Percentiles rank a stretch among this genome's conserved stretches.
phyloP scores from a whole-genome alignment of 2,888 invertebrate species.

The Chrysolina haemoptera region DNA sequence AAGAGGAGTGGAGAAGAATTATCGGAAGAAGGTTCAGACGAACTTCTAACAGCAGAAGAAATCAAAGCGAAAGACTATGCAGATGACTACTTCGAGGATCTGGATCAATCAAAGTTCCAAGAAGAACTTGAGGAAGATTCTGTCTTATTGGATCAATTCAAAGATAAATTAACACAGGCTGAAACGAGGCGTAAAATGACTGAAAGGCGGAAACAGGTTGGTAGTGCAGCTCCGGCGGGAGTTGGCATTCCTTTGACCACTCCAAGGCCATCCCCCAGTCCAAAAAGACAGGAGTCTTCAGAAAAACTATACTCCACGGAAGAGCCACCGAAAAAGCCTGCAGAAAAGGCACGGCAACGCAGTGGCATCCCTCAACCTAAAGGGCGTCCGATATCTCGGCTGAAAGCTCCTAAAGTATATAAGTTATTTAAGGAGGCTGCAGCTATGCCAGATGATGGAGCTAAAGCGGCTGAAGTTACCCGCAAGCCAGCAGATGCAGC shows the following conservation, averaged over 20 bases:
- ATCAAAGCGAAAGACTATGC: neutral
- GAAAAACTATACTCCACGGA: constrained; percentile 44
- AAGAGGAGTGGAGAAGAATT: neutral
- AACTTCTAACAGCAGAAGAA: neutral
- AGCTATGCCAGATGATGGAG: constrained; percentile 12
- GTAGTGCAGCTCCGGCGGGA: constrained; percentile 41
- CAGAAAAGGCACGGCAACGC: neutral
- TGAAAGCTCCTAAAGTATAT: constrained; percentile 28
- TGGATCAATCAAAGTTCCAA: constrained; percentile 33
- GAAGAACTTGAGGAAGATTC: constrained; percentile 33
- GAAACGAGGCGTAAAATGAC: constrained; percentile 17
- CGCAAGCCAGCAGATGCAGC: too few relatives aligned
- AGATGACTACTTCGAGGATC: constrained; percentile 27
- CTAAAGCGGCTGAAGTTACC: too few relatives aligned
- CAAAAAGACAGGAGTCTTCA: constrained; percentile 46
- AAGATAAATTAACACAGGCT: constrained; percentile 17
- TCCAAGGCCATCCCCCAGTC: constrained; percentile 50
- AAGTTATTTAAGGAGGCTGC: constrained; percentile 32
- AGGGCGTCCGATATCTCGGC: neutral
- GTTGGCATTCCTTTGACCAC: constrained; percentile 53
- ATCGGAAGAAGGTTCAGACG: constrained; percentile 18
- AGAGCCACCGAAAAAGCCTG: neutral
- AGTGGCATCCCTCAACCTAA: neutral
- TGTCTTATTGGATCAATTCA: constrained; percentile 32
- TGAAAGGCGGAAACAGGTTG: constrained; percentile 6